Base-by-base conservation (phyloP, 2,888 invertebrate genomes). In the Eupithecia centaureata region DNA sequence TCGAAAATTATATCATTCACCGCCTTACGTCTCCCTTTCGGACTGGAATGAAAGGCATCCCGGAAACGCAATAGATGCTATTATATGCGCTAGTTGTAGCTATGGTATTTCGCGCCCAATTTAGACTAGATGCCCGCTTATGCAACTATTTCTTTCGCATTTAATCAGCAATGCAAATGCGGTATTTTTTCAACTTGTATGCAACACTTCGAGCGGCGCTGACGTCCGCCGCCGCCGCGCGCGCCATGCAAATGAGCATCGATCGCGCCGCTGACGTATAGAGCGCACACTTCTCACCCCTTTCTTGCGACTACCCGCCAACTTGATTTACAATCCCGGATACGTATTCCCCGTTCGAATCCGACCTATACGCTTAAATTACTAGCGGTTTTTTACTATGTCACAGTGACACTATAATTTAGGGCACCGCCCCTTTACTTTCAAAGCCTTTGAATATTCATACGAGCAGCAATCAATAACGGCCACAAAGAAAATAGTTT, bases 401-500 rank as follows among this genome's bases (percentile, higher is more conserved):
- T 91, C 92, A 91, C 86, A 89, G 83, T 91, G 92, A 92, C 91
- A 91, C 89, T 85, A 85, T 91, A 91, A 92, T 92, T 91, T 90
- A 91, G 91, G 91, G 90, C 92, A 87, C 88, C 88, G 81, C 88
- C 88, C 88, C 89, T 87, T 88, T 87, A 88, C 89, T 90, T 91
- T 85, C 88, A 85, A 91, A 92, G 86, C 80, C 81, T 87, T 84
- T 93, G 93, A 93, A 93, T 92, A 93, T 93, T 93, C 92, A 93
- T 93, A 92, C 86, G 87, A 86, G 87, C 89, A 88, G 91, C 89
- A 92, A 92, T 93, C 92, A 92, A 93, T 93, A 93, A 90, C 87
- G 84, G 84, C 85, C 84, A 89, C 90, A 89, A 88, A 90, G 89
- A 90, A 84, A 90, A 89, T 91, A 89, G 89, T 90, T 92, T 92